A percentile compares a stretch with the other conserved stretches of the same genome.
Evolutionary conservation across 2,113 vertebrate genomes (phyloP).

Genomic region (Aspiorhynchus laticeps): DNA sequence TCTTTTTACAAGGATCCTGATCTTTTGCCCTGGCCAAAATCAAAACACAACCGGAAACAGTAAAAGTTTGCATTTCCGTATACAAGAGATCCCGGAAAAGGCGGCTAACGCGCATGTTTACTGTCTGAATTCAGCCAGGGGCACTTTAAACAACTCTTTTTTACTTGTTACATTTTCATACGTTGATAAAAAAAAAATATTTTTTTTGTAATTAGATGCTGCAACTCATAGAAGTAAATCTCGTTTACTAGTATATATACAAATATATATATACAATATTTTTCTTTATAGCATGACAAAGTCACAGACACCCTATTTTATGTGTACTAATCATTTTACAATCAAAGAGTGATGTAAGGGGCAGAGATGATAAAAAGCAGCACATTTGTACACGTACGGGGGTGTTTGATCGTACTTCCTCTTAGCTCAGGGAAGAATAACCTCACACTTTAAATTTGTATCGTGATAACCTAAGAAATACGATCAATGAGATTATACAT

Average conservation of each 20-base stretch:
- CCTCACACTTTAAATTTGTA: neutral
- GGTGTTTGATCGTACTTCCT: conserved; percentile 22
- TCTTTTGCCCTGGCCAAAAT: conserved; percentile 7
- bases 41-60: neutral
- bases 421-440: neutral
- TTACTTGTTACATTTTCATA: conserved; percentile 66
- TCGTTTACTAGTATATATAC: conserved; percentile 75
- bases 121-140: conserved; percentile 52
- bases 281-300: conserved; percentile 69
- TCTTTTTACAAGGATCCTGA: conserved; percentile 31
- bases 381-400: conserved; percentile 33
- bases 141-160: conserved; percentile 65
- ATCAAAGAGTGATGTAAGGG: conserved; percentile 58
- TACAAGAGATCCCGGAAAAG: conserved; percentile 2
- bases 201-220: conserved; percentile 71
- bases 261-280: conserved; percentile 71
- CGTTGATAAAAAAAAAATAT: conserved; percentile 71
- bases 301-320: conserved; percentile 65
- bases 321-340: conserved; percentile 57
- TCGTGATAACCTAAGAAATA: conserved; percentile 27
- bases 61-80: conserved; percentile 12
- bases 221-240: conserved; percentile 66
- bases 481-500: conserved; percentile 17
- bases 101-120: conserved; percentile 3
- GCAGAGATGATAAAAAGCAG: conserved; percentile 54